Conservation (phyloP, 1,140 invertebrate genomes). For the Formica exsecta region DNA sequence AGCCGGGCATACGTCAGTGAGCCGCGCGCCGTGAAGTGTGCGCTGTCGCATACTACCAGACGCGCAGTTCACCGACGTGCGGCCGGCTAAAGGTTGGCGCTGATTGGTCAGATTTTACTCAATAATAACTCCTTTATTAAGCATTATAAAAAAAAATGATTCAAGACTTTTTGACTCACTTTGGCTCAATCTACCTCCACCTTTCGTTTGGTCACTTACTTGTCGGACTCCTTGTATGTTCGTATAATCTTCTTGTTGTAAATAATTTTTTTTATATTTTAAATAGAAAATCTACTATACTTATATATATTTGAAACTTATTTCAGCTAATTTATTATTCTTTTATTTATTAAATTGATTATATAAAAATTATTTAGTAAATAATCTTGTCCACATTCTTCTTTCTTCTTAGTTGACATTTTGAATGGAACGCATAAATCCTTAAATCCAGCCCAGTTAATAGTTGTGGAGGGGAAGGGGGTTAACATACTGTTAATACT, state of each 20-base stretch:
- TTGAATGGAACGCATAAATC: slow-evolving; percentile 23
- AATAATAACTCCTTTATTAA: too few relatives aligned
- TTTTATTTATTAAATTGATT: background rate
- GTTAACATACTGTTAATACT: slow-evolving; percentile 44
- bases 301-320: background rate
- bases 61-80: too few relatives aligned
- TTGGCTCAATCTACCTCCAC: too few relatives aligned
- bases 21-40: too few relatives aligned
- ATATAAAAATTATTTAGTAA: background rate
- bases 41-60: too few relatives aligned
- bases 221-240: too few relatives aligned
- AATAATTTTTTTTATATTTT: background rate
- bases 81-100: too few relatives aligned
- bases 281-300: background rate
- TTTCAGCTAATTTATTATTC: background rate
- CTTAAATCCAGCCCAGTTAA: slow-evolving; percentile 10
- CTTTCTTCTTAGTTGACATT: background rate
- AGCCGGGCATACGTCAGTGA: too few relatives aligned
- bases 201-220: too few relatives aligned
- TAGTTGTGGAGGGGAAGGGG: background rate
- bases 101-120: too few relatives aligned
- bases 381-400: background rate
- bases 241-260: background rate
- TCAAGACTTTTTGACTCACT: too few relatives aligned
- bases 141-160: too few relatives aligned